A percentile compares a stretch with the other conserved stretches of the same genome.
Conservation (phyloP, 2,797 vertebrate species). For the Prionace glauca region DNA sequence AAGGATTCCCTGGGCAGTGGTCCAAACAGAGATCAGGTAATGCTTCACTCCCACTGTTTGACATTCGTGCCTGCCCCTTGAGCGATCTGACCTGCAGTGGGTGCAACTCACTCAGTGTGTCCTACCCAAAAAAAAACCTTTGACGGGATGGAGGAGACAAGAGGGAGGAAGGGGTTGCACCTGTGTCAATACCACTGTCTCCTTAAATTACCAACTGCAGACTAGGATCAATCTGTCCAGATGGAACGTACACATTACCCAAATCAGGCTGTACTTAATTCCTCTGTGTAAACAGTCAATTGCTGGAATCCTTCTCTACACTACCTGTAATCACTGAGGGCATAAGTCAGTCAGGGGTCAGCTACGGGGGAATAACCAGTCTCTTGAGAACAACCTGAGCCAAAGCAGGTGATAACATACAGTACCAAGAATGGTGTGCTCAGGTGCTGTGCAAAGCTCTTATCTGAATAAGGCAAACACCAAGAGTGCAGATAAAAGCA, state of each 20-base stretch:
- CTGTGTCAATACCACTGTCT: background rate
- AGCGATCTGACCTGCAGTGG: background rate
- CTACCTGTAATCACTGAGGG: background rate
- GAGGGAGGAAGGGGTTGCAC: background rate
- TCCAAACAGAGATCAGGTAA: background rate
- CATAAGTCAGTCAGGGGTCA: background rate
- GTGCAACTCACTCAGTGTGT: background rate
- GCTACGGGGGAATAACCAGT: background rate
- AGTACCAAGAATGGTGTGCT: background rate
- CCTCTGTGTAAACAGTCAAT: background rate
- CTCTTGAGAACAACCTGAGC: background rate
- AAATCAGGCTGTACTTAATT: background rate
- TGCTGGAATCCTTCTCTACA: background rate
- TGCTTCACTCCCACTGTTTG: background rate
- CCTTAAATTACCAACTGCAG: background rate
- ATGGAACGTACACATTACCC: background rate
- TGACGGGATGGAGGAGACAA: background rate
- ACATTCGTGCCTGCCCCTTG: background rate
- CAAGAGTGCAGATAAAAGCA: too few relatives aligned
- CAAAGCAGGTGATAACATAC: background rate
- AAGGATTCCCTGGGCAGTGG: background rate
- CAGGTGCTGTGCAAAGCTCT: background rate
- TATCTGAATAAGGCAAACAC: background rate
- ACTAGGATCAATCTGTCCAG: background rate
- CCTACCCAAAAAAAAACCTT: background rate